Base-by-base conservation (phyloP, 2,888 invertebrate species). In the Dryococelus australis region DNA sequence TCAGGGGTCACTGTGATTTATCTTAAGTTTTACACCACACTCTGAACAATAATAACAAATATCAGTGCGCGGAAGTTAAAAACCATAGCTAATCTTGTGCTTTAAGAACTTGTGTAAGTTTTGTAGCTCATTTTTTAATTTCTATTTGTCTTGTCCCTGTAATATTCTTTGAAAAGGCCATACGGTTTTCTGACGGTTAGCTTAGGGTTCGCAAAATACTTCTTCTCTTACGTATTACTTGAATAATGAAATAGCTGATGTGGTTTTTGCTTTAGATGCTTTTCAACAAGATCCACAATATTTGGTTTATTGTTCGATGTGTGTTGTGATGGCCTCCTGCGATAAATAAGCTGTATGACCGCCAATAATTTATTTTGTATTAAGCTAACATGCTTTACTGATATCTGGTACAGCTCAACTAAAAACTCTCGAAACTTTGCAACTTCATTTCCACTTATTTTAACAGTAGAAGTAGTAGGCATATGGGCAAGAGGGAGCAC, bases 71-170 rank as follows among this genome's bases (percentile, higher is more conserved):
- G 89, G 88, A 80, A 65, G 86, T 53, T 83, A 86, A 81, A 88
- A 84, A 24, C 85, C 85, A 87, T 86, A 88, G 28, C 89, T 84
- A 35, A 85, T 88, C 24, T 78, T 10, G 81, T 89, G 35, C 43
- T 88, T 85, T 78, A 87, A 89, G 86, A 89, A 89, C 81, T 87
- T 87, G 78, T 88, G 87, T 85, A 88, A 89, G 43, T 88, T 89
- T 78, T 78, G 9, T 79, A 43, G 43, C 78, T 86, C 88, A n/a
- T 79, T 83, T 79, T 88, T 12, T 20, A 80, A 9, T 26, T 28
- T 9, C 24, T 0, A 12, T n/a, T 20, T n/a, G 10, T 80, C 9
- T 80, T 80, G 8, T 80, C 80, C n/a, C 10, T 80, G 28, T 80
- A 80, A n/a, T 80, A 80, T 0, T 27, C 28, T 80, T 5, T 80